Conservation (phyloP, 2,797 vertebrate genomes). For the Vultur gryphus region DNA sequence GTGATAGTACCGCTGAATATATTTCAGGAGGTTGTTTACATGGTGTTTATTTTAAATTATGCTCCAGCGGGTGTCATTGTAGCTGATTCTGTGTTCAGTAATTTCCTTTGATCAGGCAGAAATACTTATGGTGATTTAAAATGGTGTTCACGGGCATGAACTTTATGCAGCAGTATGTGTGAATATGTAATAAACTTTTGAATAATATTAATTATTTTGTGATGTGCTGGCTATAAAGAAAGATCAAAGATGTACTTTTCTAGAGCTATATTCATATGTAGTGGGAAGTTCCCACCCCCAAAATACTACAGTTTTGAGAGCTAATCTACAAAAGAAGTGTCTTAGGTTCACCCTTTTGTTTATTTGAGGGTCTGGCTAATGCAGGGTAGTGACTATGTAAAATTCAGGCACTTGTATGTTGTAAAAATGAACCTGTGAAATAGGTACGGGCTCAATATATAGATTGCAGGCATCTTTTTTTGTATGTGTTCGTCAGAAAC, state of each 20-base stretch:
- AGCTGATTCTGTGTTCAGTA: background rate
- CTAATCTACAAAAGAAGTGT: background rate
- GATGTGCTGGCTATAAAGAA: background rate
- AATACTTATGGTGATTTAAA: background rate
- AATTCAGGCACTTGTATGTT: background rate
- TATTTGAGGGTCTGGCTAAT: background rate
- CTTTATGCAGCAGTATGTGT: background rate
- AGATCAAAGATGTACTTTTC: background rate
- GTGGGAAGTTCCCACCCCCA: background rate
- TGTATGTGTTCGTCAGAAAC: background rate
- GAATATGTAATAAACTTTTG: background rate
- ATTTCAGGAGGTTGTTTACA: constrained; percentile 20
- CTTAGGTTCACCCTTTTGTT: background rate
- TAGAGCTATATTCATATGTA: background rate
- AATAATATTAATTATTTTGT: background rate
- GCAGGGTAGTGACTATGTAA: background rate
- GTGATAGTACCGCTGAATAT: background rate
- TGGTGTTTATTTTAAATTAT: constrained; percentile 17
- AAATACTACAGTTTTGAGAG: background rate
- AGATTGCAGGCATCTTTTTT: background rate
- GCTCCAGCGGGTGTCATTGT: background rate
- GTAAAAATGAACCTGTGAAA: background rate
- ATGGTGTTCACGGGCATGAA: background rate
- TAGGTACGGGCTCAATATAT: background rate
- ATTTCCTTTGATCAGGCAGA: constrained; percentile 8